Evolutionary conservation across 2,797 vertebrate species (phyloP), one percentile per base, ranked within the genome.

Genomic region (Lacerta agilis): DNA sequence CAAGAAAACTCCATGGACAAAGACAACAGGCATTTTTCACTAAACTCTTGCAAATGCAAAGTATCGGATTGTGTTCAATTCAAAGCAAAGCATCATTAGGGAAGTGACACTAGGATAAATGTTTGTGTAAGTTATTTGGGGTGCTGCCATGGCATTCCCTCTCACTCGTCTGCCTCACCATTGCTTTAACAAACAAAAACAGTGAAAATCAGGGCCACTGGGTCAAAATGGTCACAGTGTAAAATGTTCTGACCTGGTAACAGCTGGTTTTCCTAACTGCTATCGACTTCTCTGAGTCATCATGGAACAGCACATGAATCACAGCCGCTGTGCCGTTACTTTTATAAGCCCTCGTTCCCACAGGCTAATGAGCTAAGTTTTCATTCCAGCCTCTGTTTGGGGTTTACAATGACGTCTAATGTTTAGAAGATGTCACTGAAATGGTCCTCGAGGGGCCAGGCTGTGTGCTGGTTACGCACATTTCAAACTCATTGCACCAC

Each of bases 261-360:
- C 45, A 41, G 64, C 85, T 71, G 67, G 67, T 64, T 58, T 79
- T 69, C 86, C 58, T 61, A 36, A 84, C 58, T 43, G 83, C 86
- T 76, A 41, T 77, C 80, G n/a, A 27, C n/a, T 29, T 84, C 69
- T 85, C 82, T 85, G 82, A 88, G 87, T 84, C 82, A 88, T 64
- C 45, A 45, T 7, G 3, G 17, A 84, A 67, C 18, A 79, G 17
- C 67, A 75, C 67, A 69, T 49, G 61, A 69, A 49, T 55, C 10
- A 1, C n/a, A 25, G 79, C 73, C 25, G 29, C 43, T 45, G n/a
- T 5, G 27, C 38, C 11, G 13, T 25, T 61, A 8, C 13, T 38
- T 79, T 84, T 71, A 71, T 82, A 84, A 79, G 66, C 45, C 8
- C 25, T 36, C 11, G n/a, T 64, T 88, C 73, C 76, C 58, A 43